phyloP scores from a whole-genome alignment of 2,888 invertebrate species.

The Dermolepida albohirtum region DNA sequence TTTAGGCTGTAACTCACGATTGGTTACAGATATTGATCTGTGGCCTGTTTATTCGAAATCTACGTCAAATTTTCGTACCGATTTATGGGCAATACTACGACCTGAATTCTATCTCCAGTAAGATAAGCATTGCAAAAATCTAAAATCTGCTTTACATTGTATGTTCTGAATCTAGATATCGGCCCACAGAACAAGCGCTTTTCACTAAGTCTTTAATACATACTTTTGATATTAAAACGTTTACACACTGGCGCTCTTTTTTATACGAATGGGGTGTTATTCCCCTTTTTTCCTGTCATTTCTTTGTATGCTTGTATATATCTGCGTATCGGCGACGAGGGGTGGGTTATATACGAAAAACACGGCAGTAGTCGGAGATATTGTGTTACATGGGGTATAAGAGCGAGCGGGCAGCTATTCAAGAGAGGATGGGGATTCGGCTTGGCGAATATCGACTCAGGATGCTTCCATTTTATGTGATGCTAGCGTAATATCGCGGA shows the following conservation, averaged over 20 bases:
- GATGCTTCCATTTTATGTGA: conserved; percentile 62
- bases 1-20: conserved; percentile 45
- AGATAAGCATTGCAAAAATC: no score
- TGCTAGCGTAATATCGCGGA: conserved; percentile 62
- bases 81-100: conserved; percentile 51
- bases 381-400: conserved; percentile 28
- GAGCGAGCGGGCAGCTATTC: conserved; percentile 23
- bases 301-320: conserved; percentile 15
- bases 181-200: no score
- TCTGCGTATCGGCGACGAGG: conserved; percentile 15
- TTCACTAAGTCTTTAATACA: no score
- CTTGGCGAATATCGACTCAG: conserved; percentile 59
- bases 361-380: conserved; percentile 27
- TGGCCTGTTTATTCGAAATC: conserved; percentile 55
- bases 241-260: conserved; percentile 10
- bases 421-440: conserved; percentile 46
- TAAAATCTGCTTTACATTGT: no score
- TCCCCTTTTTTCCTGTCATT: conserved; percentile 21
- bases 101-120: no score
- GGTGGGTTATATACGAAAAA: conserved; percentile 30
- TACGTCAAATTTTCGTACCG: conserved; percentile 57
- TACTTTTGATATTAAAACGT: conserved; percentile 8
- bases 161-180: no score
- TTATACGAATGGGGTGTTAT: conserved; percentile 22
- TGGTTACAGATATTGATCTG: conserved; percentile 53